Conservation (phyloP, 2,888 invertebrate species). For the Pseudococcus jackbeardsleyi region DNA sequence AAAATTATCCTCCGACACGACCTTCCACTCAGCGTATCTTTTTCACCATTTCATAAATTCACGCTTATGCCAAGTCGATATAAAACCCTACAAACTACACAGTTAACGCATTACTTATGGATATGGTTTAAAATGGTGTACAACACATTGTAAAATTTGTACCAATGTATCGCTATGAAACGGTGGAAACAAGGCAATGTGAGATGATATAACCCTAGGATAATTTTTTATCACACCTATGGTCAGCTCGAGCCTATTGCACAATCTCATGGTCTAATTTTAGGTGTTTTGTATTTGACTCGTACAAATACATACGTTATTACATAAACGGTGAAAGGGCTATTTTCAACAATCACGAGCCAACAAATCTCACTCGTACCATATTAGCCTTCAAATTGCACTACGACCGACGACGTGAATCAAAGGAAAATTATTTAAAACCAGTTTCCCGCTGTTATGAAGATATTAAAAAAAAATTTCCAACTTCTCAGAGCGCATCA, state of each 20-base stretch:
- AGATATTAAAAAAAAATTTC: not conserved
- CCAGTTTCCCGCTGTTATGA: not conserved
- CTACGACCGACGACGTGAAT: not conserved
- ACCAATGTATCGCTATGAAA: no score
- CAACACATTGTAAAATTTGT: no score
- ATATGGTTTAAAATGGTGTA: constrained; percentile 15
- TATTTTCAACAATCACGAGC: constrained; percentile 7
- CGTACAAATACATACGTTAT: not conserved
- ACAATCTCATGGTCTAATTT: constrained; percentile 37
- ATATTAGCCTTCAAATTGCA: constrained; percentile 28
- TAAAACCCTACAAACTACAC: not conserved
- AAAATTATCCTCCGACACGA: not conserved
- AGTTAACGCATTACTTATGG: constrained; percentile 15
- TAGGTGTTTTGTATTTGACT: not conserved
- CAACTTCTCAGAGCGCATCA: not conserved
- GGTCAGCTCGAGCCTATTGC: not conserved
- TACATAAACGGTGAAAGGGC: constrained; percentile 39
- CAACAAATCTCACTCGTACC: not conserved
- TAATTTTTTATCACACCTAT: constrained; percentile 20
- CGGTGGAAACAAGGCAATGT: not conserved
- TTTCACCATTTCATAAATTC: not conserved
- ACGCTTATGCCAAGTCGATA: not conserved
- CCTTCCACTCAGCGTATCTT: constrained; percentile 20
- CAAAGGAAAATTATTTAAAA: constrained; percentile 38
- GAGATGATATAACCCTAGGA: constrained; percentile 32